A percentile compares a stretch with the other conserved stretches of the same genome.
Conservation (phyloP, 2,797 vertebrate species). For the Pelochelys cantorii region DNA sequence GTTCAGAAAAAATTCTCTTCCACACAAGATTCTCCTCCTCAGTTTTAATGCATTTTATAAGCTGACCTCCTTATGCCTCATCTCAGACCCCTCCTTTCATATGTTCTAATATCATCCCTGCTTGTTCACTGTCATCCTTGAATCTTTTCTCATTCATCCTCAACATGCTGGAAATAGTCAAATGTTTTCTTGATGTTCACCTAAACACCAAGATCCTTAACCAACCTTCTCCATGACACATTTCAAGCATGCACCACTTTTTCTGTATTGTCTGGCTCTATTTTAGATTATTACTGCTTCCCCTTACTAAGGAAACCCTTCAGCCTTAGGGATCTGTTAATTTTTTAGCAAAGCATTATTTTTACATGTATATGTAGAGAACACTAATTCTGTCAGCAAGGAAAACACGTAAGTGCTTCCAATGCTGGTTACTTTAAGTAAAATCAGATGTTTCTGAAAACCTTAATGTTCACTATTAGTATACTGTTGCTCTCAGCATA, state of each 20-base stretch:
- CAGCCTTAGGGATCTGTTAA: not conserved
- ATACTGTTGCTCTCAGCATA: accelerated
- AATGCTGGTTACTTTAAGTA: not conserved
- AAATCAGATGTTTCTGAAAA: not conserved
- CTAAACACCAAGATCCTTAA: not conserved
- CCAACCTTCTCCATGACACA: not conserved
- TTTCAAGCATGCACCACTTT: not conserved
- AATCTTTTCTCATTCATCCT: not conserved
- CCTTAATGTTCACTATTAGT: not conserved
- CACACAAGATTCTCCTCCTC: not conserved
- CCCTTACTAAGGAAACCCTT: slow-evolving; percentile 9
- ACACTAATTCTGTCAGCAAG: not conserved
- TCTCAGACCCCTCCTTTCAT: not conserved
- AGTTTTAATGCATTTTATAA: not conserved
- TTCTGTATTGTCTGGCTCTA: not conserved
- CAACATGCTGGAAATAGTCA: not conserved
- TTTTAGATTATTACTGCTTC: not conserved
- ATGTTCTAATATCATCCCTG: not conserved
- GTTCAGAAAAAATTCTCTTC: not conserved
- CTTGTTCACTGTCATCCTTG: not conserved
- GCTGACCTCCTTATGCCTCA: not conserved
- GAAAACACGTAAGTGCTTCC: not conserved
- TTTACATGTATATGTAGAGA: not conserved
- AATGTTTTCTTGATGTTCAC: not conserved
- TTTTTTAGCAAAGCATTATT: not conserved